Evolutionary conservation across 2,797 vertebrate genomes (phyloP).

Genomic region (Pipistrellus pipistrellus): DNA sequence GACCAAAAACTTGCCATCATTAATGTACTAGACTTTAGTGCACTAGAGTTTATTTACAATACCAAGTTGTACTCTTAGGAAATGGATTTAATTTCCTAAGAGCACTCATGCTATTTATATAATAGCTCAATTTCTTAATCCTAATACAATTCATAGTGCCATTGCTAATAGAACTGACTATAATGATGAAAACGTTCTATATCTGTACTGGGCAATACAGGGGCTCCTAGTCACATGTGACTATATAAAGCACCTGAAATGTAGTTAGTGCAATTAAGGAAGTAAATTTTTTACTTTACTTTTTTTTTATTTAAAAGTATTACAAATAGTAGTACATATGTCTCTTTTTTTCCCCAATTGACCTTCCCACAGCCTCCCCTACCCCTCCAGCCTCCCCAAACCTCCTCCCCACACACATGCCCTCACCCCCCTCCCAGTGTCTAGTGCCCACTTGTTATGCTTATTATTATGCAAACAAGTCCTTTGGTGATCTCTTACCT

Average conservation of each 20-base stretch:
- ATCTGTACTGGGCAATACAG: neutral
- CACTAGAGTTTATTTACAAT: conserved; percentile 25
- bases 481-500: too few species aligned
- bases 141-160: neutral
- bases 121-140: conserved; percentile 23
- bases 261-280: neutral
- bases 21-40: neutral
- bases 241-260: conserved; percentile 38
- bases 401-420: too few species aligned
- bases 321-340: too few species aligned
- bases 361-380: too few species aligned
- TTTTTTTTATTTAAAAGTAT: too few species aligned
- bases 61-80: neutral
- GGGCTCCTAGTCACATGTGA: neutral
- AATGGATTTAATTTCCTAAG: conserved; percentile 28
- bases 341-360: too few species aligned
- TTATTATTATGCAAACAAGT: too few species aligned
- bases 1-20: conserved; percentile 8
- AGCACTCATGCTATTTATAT: neutral
- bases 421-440: too few species aligned
- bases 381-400: too few species aligned
- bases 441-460: too few species aligned
- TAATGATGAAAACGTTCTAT: neutral
- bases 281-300: conserved; percentile 22
- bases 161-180: neutral